Conservation (phyloP, 1,140 invertebrate genomes). For the Drosophila setifemur region DNA sequence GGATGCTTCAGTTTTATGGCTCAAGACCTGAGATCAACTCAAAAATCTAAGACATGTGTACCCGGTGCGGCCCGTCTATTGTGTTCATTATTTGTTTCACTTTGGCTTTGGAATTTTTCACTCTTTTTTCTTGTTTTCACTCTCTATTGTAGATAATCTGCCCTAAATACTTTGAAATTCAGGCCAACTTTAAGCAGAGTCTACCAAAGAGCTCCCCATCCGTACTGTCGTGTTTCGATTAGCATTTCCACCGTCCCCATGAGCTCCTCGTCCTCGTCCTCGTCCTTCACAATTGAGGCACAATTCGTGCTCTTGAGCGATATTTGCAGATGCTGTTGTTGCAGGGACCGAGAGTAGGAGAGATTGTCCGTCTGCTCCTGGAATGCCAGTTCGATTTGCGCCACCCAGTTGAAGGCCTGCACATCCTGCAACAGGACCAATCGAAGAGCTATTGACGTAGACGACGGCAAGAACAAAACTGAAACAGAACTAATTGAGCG, state of each 20-base stretch:
- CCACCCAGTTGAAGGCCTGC: background rate
- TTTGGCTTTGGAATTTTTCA: background rate
- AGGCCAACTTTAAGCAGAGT: slow-evolving; percentile 45
- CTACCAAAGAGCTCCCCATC: slow-evolving; percentile 37
- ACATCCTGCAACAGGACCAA: slow-evolving; percentile 3
- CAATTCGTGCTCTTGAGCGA: slow-evolving; percentile 8
- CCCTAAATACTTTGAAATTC: background rate
- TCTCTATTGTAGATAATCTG: too few species aligned
- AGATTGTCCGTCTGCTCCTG: slow-evolving; percentile 29
- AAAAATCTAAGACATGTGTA: slow-evolving; percentile 17
- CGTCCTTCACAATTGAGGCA: slow-evolving; percentile 25
- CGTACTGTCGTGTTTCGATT: slow-evolving; percentile 22
- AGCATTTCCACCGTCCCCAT: slow-evolving; percentile 48
- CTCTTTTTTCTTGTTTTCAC: too few species aligned
- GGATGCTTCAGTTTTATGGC: slow-evolving; percentile 44
- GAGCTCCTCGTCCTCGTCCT: too few species aligned
- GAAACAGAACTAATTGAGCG: background rate
- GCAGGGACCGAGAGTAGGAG: slow-evolving; percentile 47
- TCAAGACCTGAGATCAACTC: slow-evolving; percentile 1
- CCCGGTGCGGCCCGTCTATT: slow-evolving; percentile 20
- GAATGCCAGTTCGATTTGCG: slow-evolving; percentile 26
- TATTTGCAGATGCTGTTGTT: slow-evolving; percentile 3
- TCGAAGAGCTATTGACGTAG: background rate
- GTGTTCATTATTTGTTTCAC: slow-evolving; percentile 10
- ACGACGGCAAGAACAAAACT: background rate